Percentiles rank a stretch among this genome's conserved stretches.
Conservation (phyloP, 2,888 invertebrate species). For the Pomacea canaliculata region DNA sequence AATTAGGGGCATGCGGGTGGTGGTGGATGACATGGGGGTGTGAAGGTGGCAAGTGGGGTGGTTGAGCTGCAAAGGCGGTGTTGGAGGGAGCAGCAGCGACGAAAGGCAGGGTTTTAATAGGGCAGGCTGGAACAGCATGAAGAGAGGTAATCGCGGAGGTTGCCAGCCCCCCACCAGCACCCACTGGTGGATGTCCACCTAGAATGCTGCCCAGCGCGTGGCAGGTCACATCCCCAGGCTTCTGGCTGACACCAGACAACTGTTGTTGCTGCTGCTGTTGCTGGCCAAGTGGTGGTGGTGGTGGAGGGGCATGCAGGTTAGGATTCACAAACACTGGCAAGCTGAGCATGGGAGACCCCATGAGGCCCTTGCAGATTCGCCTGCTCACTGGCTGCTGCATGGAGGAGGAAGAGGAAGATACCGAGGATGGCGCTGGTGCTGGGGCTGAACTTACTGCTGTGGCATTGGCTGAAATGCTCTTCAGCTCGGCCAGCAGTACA, state of each 20-base stretch:
- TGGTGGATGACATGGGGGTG: slow-evolving; percentile 8
- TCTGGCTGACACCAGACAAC: too few relatives aligned
- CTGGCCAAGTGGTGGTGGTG: not conserved
- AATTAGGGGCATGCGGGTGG: not conserved
- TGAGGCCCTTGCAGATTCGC: not conserved
- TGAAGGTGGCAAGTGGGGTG: slow-evolving; percentile 3
- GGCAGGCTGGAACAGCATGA: too few relatives aligned
- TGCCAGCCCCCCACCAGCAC: not conserved
- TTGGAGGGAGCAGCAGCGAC: slow-evolving; percentile 4
- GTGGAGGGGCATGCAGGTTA: not conserved
- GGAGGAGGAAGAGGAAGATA: not conserved
- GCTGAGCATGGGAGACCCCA: not conserved
- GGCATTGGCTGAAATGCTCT: too few relatives aligned
- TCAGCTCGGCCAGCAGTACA: too few relatives aligned
- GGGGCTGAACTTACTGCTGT: too few relatives aligned
- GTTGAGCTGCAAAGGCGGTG: not conserved
- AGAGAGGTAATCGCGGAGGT: not conserved
- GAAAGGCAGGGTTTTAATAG: slow-evolving; percentile 13
- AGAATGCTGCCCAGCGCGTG: not conserved
- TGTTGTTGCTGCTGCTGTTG: not conserved
- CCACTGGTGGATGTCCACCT: slow-evolving; percentile 1
- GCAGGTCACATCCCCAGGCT: too few relatives aligned
- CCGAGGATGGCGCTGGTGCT: too few relatives aligned
- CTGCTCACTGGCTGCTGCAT: not conserved
- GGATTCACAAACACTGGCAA: not conserved